phyloP scores from a whole-genome alignment of 2,113 vertebrate species.

The Orientallactaga bullata region DNA sequence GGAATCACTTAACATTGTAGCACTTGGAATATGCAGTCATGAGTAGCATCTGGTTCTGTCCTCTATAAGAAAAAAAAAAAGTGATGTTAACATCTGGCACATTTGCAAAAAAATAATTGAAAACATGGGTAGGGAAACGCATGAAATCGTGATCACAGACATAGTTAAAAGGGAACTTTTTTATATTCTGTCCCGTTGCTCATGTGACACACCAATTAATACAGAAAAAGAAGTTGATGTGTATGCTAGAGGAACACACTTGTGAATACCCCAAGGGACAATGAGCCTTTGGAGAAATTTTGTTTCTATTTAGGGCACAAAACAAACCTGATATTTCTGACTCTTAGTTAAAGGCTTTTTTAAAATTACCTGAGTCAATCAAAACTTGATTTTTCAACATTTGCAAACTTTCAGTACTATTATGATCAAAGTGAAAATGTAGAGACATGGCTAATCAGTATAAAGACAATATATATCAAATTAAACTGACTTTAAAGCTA shows the following conservation, averaged over 20 bases:
- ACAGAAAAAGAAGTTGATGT: background rate
- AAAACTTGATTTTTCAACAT: background rate
- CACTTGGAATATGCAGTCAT: background rate
- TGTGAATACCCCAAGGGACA: background rate
- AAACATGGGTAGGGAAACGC: background rate
- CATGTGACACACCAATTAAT: background rate
- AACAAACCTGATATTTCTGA: constrained; percentile 17
- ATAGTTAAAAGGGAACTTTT: background rate
- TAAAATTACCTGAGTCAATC: background rate
- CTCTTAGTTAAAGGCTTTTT: background rate
- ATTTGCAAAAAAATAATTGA: background rate
- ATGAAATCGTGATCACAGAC: background rate
- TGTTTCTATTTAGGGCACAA: constrained; percentile 8
- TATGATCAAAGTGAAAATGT: background rate
- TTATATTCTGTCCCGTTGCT: background rate
- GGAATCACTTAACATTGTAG: background rate
- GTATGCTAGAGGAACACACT: background rate
- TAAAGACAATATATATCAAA: background rate
- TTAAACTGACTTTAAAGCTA: background rate
- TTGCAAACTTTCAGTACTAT: background rate
- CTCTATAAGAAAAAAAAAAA: background rate
- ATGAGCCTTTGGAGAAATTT: background rate
- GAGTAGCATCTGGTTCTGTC: background rate
- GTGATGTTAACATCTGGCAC: background rate
- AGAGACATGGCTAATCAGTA: background rate